phyloP scores from a whole-genome alignment of 2,113 vertebrate genomes.

The Tylochromis polylepis region DNA sequence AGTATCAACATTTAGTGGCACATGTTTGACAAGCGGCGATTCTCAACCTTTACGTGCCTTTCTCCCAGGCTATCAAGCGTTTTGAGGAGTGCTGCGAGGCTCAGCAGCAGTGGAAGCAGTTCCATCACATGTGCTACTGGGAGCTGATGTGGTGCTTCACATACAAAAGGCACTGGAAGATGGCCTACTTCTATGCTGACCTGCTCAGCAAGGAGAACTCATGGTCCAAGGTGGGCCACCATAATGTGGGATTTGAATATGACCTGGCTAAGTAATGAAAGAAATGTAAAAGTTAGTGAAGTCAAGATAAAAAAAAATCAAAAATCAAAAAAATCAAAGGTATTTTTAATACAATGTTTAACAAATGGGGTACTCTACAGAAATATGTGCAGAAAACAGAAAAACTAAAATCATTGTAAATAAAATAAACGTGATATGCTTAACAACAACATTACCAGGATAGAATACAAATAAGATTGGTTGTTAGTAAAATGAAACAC shows the following conservation, averaged over 20 bases:
- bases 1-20: background rate
- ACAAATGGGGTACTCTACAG: background rate
- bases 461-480: background rate
- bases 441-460: background rate
- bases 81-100: slow-evolving; percentile 95
- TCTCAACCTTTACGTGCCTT: background rate
- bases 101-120: slow-evolving; percentile 96
- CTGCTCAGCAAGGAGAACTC: slow-evolving; percentile 94
- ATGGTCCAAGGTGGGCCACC: slow-evolving; percentile 90
- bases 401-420: background rate
- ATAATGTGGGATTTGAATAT: background rate
- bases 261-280: background rate
- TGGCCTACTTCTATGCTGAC: slow-evolving; percentile 97
- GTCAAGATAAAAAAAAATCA: background rate
- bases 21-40: background rate
- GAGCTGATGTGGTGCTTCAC: slow-evolving; percentile 99
- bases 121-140: slow-evolving; percentile 99
- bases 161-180: slow-evolving; percentile 95
- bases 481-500: background rate
- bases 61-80: slow-evolving; percentile 80
- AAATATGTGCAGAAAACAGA: background rate
- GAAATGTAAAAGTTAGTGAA: background rate
- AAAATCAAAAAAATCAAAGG: background rate
- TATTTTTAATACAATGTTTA: background rate
- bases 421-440: background rate